Conservation (phyloP, 2,888 invertebrate genomes). For the Craniophora ligustri region DNA sequence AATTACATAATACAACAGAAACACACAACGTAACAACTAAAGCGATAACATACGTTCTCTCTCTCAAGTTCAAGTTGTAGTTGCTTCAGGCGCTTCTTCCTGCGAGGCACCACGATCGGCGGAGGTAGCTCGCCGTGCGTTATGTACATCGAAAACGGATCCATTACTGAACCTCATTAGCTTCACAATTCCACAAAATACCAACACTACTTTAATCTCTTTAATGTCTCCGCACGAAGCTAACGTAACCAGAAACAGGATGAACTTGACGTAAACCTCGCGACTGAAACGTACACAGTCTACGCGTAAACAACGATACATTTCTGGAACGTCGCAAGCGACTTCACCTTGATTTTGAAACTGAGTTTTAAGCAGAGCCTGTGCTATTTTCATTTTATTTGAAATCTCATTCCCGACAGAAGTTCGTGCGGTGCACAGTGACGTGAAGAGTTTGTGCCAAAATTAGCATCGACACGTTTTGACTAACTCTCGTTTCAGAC, state of each 20-base stretch:
- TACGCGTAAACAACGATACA: slow-evolving; percentile 75
- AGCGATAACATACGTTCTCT: slow-evolving; percentile 63
- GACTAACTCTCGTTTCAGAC: slow-evolving; percentile 46
- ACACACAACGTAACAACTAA: slow-evolving; percentile 47
- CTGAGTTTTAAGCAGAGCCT: slow-evolving; percentile 77
- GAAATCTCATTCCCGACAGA: slow-evolving; percentile 81
- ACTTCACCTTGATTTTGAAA: slow-evolving; percentile 88
- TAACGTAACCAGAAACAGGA: slow-evolving; percentile 67
- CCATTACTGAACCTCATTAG: slow-evolving; percentile 65
- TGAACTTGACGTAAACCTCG: slow-evolving; percentile 69
- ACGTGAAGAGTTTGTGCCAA: slow-evolving; percentile 67
- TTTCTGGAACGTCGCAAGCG: slow-evolving; percentile 82
- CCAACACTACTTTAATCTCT: slow-evolving; percentile 62
- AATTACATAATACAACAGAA: slow-evolving; percentile 57
- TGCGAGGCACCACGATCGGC: slow-evolving; percentile 79
- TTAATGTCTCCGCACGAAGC: slow-evolving; percentile 58
- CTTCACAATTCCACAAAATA: slow-evolving; percentile 54
- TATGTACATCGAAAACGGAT: slow-evolving; percentile 84
- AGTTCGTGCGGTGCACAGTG: slow-evolving; percentile 80
- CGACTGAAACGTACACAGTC: slow-evolving; percentile 66
- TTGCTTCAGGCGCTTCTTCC: slow-evolving; percentile 83
- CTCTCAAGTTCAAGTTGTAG: slow-evolving; percentile 75
- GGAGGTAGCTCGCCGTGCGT: slow-evolving; percentile 80
- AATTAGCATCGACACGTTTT: slow-evolving; percentile 69
- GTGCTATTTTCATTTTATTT: slow-evolving; percentile 85